A percentile compares a stretch with the other conserved stretches of the same genome.
Conservation (phyloP, 2,797 vertebrate species). For the Micropoecilia bifurca region DNA sequence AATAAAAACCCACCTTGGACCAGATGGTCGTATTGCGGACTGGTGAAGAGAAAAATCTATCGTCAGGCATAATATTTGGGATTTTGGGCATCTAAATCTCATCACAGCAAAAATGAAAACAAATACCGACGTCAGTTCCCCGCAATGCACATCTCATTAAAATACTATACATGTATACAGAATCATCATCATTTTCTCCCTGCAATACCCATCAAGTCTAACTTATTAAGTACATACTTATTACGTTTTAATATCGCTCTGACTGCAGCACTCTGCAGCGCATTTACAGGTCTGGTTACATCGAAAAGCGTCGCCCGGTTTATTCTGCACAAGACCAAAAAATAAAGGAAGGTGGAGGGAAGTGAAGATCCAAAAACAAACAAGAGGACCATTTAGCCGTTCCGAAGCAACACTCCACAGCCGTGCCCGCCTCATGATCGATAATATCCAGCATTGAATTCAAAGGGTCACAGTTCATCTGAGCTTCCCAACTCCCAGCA, state of each 20-base stretch:
- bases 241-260: slow-evolving; percentile 6
- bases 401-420: slow-evolving; percentile 49
- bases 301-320: slow-evolving; percentile 33
- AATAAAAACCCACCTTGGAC: neutral
- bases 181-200: slow-evolving; percentile 46
- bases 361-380: slow-evolving; percentile 6
- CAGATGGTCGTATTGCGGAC: neutral
- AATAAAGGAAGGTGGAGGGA: too few relatives aligned
- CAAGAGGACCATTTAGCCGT: slow-evolving; percentile 25
- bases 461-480: slow-evolving; percentile 40
- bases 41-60: neutral
- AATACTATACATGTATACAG: slow-evolving; percentile 79
- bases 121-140: slow-evolving; percentile 40
- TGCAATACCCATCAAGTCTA: slow-evolving; percentile 39
- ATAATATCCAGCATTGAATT: slow-evolving; percentile 60
- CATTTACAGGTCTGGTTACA: slow-evolving; percentile 27
- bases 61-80: neutral
- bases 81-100: neutral
- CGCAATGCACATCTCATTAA: slow-evolving; percentile 69
- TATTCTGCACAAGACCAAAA: slow-evolving; percentile 22
- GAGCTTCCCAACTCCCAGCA: slow-evolving; percentile 19
- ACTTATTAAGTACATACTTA: slow-evolving; percentile 25
- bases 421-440: slow-evolving; percentile 39
- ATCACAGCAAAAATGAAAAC: slow-evolving; percentile 33
- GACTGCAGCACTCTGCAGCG: neutral